Evolutionary conservation across 1,140 invertebrate genomes (phyloP).

Genomic region (Sminthurides bifidus): DNA sequence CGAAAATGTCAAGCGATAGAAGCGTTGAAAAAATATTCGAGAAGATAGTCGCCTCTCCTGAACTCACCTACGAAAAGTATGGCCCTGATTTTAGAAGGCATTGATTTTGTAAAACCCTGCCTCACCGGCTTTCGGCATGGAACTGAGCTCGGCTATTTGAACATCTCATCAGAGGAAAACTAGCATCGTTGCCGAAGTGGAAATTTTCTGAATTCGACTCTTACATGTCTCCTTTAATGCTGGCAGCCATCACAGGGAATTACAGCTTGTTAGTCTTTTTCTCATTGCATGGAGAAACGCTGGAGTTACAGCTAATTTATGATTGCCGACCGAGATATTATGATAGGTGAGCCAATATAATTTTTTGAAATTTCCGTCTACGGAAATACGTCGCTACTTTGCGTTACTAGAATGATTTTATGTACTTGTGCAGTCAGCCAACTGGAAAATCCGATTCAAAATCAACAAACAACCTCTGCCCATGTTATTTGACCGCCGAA

Average conservation of each 20-base stretch:
- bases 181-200: neutral
- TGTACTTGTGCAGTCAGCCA: too few relatives aligned
- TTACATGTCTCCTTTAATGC: constrained; percentile 8
- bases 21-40: neutral
- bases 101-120: neutral
- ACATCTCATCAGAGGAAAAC: neutral
- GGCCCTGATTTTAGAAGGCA: neutral
- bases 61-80: neutral
- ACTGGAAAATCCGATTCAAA: too few relatives aligned
- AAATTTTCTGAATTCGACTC: constrained; percentile 3
- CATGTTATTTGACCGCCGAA: too few relatives aligned
- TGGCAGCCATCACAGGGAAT: constrained; percentile 11
- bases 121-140: neutral
- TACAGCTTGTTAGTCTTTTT: constrained; percentile 14
- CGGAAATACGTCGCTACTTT: too few relatives aligned
- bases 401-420: too few relatives aligned
- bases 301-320: neutral
- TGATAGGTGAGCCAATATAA: too few relatives aligned
- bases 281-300: neutral
- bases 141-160: neutral
- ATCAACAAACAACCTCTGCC: too few relatives aligned
- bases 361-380: too few relatives aligned
- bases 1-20: neutral
- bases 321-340: too few relatives aligned
- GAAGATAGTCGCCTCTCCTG: neutral